Evolutionary conservation across 2,888 invertebrate species (phyloP), one percentile per base, ranked within the genome.

Genomic region (Mythimna loreyi): DNA sequence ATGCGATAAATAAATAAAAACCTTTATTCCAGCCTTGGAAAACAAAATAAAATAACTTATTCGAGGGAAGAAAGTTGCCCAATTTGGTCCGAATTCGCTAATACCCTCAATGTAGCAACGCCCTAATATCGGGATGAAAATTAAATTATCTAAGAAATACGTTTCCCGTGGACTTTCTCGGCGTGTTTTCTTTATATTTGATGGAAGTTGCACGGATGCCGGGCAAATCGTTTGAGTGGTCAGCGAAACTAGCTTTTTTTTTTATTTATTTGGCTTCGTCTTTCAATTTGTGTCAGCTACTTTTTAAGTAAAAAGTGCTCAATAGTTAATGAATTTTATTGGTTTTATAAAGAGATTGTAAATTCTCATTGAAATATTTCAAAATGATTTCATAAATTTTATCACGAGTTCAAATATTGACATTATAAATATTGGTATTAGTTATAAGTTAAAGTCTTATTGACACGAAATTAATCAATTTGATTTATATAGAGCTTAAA

Each of bases 111-210:
- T 81, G 75, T 81, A 84, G 73, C 75, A 68, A 64, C 75, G 73
- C 84, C 82, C 73, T 83, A 72, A 81, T 74, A 77, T 74, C 28
- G 66, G 65, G 64, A 68, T 75, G 75, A 81, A 83, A 83, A 87
- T 87, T 84, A 84, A 86, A 86, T 86, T 86, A 86, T 84, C 84
- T 82, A 75, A 72, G 69, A 81, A 86, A 84, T 85, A 81, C 80
- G 77, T 81, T 85, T 72, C 40, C 62, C 55, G 63, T 61, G 66
- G 72, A 75, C 50, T 68, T 75, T 67, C 64, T 67, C 60, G 70
- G 70, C 74, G 49, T 82, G 71, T 81, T 74, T 84, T 78, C 72
- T 78, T 75, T 75, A 80, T 77, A 77, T 73, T 80, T 81, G 75
- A 81, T 75, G 72, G 65, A 82, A 77, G 63, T 77, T 75, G 79